These are phyloP conservation scores for Grammomys dolichurus DNA, from an alignment of 2,113 vertebrate species.

Conservation along the genomic window DNA sequence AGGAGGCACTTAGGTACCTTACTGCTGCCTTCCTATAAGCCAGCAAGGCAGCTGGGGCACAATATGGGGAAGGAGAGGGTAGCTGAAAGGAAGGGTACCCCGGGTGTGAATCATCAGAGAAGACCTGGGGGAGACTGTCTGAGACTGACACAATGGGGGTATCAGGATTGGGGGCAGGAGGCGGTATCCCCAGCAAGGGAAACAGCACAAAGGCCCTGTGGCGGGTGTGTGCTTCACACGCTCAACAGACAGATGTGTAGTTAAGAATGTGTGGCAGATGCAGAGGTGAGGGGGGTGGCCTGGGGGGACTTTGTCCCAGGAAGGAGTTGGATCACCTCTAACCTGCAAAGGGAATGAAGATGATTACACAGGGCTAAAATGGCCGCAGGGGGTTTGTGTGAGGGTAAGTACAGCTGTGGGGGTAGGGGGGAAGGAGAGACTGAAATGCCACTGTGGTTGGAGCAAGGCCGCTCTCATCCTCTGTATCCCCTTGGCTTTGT, in stretches of 20 bases:
- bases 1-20: neutral
- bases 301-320: neutral
- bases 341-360: neutral
- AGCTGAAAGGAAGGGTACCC: neutral
- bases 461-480: neutral
- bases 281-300: neutral
- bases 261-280: neutral
- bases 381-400: neutral
- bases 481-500: neutral
- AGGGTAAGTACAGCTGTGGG: neutral
- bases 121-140: neutral
- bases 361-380: neutral
- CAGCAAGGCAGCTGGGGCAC: no score
- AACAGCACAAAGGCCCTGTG: slow-evolving; percentile 39
- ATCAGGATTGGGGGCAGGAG: neutral
- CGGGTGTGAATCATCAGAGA: neutral
- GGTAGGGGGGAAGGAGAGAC: neutral
- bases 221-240: neutral
- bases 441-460: neutral
- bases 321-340: neutral
- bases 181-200: neutral
- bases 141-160: neutral
- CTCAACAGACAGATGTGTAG: neutral
- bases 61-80: neutral
- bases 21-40: neutral